phyloP scores from a whole-genome alignment of 2,113 vertebrate genomes.

The Nycticryphes semicollaris region DNA sequence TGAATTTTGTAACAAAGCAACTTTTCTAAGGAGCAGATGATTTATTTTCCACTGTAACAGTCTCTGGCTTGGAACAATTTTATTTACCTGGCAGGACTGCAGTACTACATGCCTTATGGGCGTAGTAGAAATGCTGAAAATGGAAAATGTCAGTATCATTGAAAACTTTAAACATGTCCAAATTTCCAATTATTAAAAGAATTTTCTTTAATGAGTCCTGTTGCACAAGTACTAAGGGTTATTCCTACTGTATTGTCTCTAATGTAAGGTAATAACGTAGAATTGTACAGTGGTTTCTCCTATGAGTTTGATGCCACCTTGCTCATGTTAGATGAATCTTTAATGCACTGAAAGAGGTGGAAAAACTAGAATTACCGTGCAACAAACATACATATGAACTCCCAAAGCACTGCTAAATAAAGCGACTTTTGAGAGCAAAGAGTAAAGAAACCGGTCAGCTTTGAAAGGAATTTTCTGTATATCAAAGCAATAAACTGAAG shows the following conservation, averaged over 20 bases:
- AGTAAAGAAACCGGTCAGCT: neutral
- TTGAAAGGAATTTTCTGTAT: neutral
- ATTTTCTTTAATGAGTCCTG: neutral
- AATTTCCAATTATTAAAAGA: neutral
- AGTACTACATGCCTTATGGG: neutral
- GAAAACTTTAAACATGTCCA: neutral
- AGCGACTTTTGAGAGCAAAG: neutral
- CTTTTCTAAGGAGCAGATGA: neutral
- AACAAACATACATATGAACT: neutral
- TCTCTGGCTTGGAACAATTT: neutral
- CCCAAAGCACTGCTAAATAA: neutral
- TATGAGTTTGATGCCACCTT: neutral
- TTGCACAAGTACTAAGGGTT: neutral
- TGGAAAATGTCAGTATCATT: neutral
- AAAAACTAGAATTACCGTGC: neutral
- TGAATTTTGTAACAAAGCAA: neutral
- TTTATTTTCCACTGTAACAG: neutral
- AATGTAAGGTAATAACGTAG: neutral
- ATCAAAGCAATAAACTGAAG: neutral
- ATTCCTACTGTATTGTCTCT: neutral
- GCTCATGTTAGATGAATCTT: neutral
- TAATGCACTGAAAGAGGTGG: neutral
- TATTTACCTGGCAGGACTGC: neutral
- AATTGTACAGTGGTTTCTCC: neutral
- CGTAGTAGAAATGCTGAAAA: neutral